A percentile compares a stretch with the other conserved stretches of the same genome.
These are phyloP conservation scores for Ormyrus rosae DNA, from an alignment of 2,888 invertebrate genomes.

Conservation along the genomic window DNA sequence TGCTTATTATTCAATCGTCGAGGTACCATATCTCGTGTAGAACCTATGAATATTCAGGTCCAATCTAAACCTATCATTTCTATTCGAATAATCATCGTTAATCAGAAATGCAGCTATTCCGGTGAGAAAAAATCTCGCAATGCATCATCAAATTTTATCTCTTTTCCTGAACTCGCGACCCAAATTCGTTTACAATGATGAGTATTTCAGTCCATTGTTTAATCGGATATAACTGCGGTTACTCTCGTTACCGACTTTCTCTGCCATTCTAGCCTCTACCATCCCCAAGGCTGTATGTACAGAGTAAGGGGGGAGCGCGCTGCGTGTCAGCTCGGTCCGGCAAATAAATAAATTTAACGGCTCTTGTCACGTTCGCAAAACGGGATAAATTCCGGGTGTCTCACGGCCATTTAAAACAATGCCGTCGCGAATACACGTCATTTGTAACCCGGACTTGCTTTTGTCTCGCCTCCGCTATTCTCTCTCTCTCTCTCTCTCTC, in stretches of 20 bases:
- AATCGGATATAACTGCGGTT: slow-evolving; percentile 26
- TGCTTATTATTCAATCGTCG: neutral
- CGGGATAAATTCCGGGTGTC: slow-evolving; percentile 74
- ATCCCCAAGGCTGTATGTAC: neutral
- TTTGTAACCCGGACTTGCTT: slow-evolving; percentile 62
- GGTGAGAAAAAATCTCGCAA: slow-evolving; percentile 30
- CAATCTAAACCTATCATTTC: neutral
- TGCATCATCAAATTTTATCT: slow-evolving; percentile 43
- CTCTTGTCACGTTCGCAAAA: slow-evolving; percentile 73
- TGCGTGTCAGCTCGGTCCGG: neutral
- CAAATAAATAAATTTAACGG: slow-evolving; percentile 74
- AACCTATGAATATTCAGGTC: neutral
- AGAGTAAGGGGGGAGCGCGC: too few relatives aligned
- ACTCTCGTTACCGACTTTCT: slow-evolving; percentile 13
- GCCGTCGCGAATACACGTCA: slow-evolving; percentile 61
- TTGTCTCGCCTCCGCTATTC: slow-evolving; percentile 72
- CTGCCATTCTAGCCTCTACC: neutral
- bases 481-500: slow-evolving; percentile 60
- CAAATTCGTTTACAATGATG: slow-evolving; percentile 50
- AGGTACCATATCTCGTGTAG: neutral
- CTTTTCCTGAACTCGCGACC: slow-evolving; percentile 22
- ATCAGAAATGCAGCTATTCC: too few relatives aligned
- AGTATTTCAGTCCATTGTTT: slow-evolving; percentile 51
- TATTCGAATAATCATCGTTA: neutral
- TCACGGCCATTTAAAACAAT: slow-evolving; percentile 76